Percentiles rank a stretch among this genome's conserved stretches.
These are phyloP conservation scores for Bucorvus abyssinicus DNA, from an alignment of 2,797 vertebrate species.

Conservation along the genomic window DNA sequence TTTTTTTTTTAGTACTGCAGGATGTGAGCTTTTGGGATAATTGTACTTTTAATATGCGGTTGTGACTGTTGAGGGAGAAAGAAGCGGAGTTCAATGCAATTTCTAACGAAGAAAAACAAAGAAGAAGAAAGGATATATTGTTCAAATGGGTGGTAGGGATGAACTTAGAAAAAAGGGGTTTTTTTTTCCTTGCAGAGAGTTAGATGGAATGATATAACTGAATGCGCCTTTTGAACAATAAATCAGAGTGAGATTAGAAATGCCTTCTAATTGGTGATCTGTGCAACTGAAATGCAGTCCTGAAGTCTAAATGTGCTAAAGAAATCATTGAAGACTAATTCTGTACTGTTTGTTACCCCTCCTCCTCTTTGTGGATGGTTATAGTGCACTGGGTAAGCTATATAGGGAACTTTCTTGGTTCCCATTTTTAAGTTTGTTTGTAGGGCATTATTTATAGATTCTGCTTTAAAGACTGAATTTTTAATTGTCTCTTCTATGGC, in stretches of 20 bases:
- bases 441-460: neutral
- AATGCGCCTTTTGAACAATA: neutral
- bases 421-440: neutral
- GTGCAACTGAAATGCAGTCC: neutral
- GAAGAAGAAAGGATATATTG: neutral
- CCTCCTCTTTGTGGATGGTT: neutral
- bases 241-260: neutral
- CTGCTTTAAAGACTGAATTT: neutral
- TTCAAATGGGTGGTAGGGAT: neutral
- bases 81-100: neutral
- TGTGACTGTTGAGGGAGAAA: neutral
- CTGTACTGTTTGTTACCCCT: neutral
- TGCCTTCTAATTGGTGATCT: neutral
- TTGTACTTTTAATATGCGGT: neutral
- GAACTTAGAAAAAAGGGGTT: neutral
- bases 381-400: neutral
- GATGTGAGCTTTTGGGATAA: neutral
- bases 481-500: neutral
- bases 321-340: neutral
- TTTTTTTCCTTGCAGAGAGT: neutral
- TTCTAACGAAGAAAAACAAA: neutral
- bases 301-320: neutral
- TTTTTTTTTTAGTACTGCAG: fast-evolving
- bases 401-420: neutral
- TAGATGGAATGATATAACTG: neutral